A percentile compares a stretch with the other conserved stretches of the same genome.
Evolutionary conservation across 2,797 vertebrate species (phyloP).

Genomic region (Apodemus agrarius): DNA sequence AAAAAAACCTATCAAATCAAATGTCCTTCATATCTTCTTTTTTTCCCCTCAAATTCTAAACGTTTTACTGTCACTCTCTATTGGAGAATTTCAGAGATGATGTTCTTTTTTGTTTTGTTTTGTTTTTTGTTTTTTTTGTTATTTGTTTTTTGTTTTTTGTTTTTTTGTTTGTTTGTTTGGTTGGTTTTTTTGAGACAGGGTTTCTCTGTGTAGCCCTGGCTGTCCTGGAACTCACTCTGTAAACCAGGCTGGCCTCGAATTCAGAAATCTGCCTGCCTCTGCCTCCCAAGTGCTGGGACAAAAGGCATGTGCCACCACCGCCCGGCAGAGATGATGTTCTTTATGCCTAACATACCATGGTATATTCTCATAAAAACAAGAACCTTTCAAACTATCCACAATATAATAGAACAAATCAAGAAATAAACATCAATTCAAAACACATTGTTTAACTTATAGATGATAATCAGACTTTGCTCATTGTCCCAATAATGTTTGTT

Average conservation of each 20-base stretch:
- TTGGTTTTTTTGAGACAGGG: too few species aligned
- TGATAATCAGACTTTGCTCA: not conserved
- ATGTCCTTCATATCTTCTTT: not conserved
- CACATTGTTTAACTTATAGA: not conserved
- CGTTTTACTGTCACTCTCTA: conserved; percentile 53
- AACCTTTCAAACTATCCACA: not conserved
- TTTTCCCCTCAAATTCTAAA: conserved; percentile 23
- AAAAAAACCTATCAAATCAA: not conserved
- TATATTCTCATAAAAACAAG: conserved; percentile 14
- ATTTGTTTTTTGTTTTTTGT: too few species aligned
- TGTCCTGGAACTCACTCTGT: too few species aligned
- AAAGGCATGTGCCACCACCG: too few species aligned
- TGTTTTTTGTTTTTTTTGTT: too few species aligned
- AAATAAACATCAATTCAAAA: not conserved
- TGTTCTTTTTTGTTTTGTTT: too few species aligned
- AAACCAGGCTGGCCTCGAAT: too few species aligned
- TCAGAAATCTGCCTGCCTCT: too few species aligned
- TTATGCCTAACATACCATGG: not conserved
- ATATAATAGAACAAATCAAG: not conserved
- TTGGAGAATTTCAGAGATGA: not conserved
- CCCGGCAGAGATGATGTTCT: not conserved
- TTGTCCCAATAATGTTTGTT: conserved; percentile 17
- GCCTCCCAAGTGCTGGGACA: too few species aligned
- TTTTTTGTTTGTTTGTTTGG: too few species aligned
- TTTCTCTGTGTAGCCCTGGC: too few species aligned